Evolutionary conservation across 2,797 vertebrate species (phyloP).

Genomic region (Pyrrhura leucotis): DNA sequence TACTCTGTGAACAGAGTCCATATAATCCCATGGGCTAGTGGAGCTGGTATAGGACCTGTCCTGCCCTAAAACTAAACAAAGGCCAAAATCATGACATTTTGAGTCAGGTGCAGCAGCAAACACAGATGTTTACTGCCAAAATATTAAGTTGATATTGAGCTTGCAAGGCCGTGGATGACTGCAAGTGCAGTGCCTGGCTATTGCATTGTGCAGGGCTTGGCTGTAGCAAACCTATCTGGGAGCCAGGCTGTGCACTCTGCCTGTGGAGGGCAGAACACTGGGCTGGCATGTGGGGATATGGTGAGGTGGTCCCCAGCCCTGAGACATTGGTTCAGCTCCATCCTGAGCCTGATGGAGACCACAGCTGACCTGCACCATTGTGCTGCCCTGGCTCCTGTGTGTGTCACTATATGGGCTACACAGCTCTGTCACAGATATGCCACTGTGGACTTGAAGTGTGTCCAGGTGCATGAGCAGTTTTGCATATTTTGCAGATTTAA

Average conservation of each 20-base stretch:
- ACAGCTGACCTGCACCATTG: too few relatives aligned
- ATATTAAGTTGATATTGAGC: neutral
- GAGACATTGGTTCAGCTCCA: neutral
- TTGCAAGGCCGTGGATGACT: neutral
- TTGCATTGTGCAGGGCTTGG: neutral
- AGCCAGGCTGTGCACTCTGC: neutral
- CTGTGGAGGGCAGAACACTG: neutral
- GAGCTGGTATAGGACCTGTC: neutral
- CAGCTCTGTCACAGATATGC: neutral
- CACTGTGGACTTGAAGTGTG: rapidly evolving
- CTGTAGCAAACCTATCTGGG: neutral
- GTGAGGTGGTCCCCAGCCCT: neutral
- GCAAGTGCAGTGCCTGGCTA: neutral
- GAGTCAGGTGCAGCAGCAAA: neutral
- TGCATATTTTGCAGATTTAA: rapidly evolving
- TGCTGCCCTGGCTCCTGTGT: rapidly evolving
- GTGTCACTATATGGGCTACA: rapidly evolving
- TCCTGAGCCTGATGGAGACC: rapidly evolving
- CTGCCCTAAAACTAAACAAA: neutral
- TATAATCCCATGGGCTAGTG: neutral
- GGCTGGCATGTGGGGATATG: neutral
- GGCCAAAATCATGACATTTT: too few relatives aligned
- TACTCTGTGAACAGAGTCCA: neutral
- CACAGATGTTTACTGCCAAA: neutral
- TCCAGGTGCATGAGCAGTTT: too few relatives aligned